Base-by-base conservation (phyloP, 2,888 invertebrate species). In the Lydus trimaculatus region DNA sequence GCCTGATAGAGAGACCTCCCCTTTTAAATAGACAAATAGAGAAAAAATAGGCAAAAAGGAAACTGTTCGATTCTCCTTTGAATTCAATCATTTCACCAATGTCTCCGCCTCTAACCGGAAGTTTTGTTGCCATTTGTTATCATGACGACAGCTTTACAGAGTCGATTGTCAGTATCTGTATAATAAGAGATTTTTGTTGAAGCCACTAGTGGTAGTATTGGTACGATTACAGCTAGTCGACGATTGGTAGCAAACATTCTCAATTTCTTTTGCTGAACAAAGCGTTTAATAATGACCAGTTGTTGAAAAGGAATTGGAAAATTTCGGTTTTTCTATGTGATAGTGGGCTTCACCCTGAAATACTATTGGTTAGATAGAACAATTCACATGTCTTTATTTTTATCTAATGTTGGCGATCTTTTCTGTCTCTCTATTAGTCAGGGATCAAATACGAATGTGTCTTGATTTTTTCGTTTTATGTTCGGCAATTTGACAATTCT, bases 261-360 rank as follows among this genome's bases (percentile, higher is more conserved):
- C 72, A 78, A 75, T 77, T 81, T 82, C 48, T 83, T 82, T 81
- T 84, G 85, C 85, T 84, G 84, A 83, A 83, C 83, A 81, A 83
- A 84, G 84, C 84, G 85, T 83, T 85, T 85, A 83, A 82, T 85
- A 84, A 85, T 84, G 84, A 83, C 83, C 84, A 78, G 20, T 74
- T 78, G 73, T 67, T 71, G 70, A 76, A 75, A 80, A 75, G 20
- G 76, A 77, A 77, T 71, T 69, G 73, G 75, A 76, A 76, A 75
- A 75, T 78, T 78, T 75, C 23, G 75, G 78, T 79, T 81, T 81
- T 80, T 80, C 77, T 72, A 71, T 20, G 23, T 23, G 23, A 52
- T 52, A 75, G 72, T 67, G 74, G 73, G 72, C 73, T 75, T 75
- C 72, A 43, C 56, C 71, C 71, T 69, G 67, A 68, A 69, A 72